Percentiles rank a stretch among this genome's conserved stretches.
These are phyloP conservation scores for Poecilobothrus nobilitatus DNA, from an alignment of 2,888 invertebrate species.

Conservation along the genomic window DNA sequence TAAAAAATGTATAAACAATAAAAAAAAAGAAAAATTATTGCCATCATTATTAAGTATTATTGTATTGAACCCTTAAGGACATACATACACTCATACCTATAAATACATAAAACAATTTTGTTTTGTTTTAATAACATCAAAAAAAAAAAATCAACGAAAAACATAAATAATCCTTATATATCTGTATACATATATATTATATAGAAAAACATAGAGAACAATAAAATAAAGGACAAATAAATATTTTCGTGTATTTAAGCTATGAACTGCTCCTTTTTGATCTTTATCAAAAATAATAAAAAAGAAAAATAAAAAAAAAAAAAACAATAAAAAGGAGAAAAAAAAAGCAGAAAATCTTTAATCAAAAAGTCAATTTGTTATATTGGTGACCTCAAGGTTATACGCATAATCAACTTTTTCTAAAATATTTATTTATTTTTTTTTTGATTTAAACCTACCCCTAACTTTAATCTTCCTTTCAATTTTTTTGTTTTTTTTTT, in stretches of 20 bases:
- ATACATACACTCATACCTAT: background rate
- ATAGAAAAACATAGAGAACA: background rate
- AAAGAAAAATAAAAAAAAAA: background rate
- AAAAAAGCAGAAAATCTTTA: background rate
- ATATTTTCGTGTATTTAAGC: background rate
- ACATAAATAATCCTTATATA: no score
- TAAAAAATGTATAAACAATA: background rate
- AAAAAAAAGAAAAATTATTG: background rate
- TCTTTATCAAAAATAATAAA: background rate
- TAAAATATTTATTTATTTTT: no score
- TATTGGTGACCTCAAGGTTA: constrained; percentile 6
- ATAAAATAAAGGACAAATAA: background rate
- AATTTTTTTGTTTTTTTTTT: background rate
- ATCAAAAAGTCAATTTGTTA: background rate
- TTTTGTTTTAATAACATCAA: no score
- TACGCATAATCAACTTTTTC: background rate
- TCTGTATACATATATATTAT: background rate
- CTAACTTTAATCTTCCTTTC: no score
- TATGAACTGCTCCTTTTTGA: constrained; percentile 1
- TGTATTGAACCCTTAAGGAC: background rate
- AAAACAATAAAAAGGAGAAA: background rate
- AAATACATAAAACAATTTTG: no score
- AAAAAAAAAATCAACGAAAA: no score
- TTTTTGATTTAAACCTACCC: background rate
- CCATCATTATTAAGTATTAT: constrained; percentile 3